Conservation (phyloP, 2,888 invertebrate species). For the Phlogophora meticulosa region DNA sequence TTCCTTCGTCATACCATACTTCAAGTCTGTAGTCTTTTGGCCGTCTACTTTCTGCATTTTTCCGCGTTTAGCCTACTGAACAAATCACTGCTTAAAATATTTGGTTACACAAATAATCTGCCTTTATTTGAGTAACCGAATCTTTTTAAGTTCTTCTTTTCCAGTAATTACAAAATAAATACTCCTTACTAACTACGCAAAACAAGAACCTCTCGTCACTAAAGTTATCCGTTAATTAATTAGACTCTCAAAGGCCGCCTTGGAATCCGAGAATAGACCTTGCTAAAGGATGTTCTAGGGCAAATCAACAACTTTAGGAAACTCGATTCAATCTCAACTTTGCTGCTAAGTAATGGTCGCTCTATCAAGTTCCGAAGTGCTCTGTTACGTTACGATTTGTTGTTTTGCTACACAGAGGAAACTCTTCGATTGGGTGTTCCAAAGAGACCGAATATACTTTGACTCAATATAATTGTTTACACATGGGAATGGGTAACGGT, state of each 20-base stretch:
- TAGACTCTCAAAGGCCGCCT: background rate
- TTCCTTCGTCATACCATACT: no score
- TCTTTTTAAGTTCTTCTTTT: conserved; percentile 1
- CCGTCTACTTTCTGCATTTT: background rate
- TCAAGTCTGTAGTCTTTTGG: no score
- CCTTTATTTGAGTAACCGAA: conserved; percentile 26
- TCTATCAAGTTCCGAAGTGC: conserved; percentile 26
- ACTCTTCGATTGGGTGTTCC: conserved; percentile 6
- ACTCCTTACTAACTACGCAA: conserved; percentile 11
- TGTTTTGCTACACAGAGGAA: conserved; percentile 21
- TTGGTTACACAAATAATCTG: conserved; percentile 16
- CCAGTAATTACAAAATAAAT: conserved; percentile 11
- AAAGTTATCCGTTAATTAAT: conserved; percentile 30
- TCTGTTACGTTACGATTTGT: conserved; percentile 4
- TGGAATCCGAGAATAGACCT: conserved; percentile 2
- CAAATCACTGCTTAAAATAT: conserved; percentile 3
- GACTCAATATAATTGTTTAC: conserved; percentile 26
- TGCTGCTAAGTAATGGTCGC: conserved; percentile 27
- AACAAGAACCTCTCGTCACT: conserved; percentile 7
- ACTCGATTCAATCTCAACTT: conserved; percentile 36
- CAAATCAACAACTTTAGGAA: conserved; percentile 31
- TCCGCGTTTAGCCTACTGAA: background rate
- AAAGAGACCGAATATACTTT: no score
- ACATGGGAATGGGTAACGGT: conserved; percentile 8
- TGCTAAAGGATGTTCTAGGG: background rate